Percentiles rank a stretch among this genome's conserved stretches.
These are phyloP conservation scores for Genyomyrus donnyi DNA, from an alignment of 2,113 vertebrate genomes.

Conservation along the genomic window DNA sequence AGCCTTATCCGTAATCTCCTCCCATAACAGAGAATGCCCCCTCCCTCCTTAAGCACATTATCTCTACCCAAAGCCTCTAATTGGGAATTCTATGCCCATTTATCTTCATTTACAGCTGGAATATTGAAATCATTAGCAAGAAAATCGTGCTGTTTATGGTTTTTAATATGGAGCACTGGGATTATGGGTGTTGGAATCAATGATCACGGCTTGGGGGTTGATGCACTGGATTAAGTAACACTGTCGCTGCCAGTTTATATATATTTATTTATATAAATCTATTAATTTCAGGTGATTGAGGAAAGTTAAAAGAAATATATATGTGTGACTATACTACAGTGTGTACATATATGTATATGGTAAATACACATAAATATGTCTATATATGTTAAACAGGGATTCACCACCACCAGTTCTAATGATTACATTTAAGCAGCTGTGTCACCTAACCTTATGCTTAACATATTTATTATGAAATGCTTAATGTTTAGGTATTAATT, in stretches of 20 bases:
- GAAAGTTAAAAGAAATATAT: neutral
- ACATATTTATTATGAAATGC: neutral
- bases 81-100: constrained; percentile 45
- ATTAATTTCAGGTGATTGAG: neutral
- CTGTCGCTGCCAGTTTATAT: constrained; percentile 27
- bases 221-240: constrained; percentile 33
- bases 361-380: neutral
- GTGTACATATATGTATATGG: neutral
- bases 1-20: neutral
- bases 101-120: constrained; percentile 47
- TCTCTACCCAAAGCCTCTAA: constrained; percentile 39
- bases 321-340: neutral
- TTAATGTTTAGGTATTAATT: neutral
- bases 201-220: constrained; percentile 37
- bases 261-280: constrained; percentile 27
- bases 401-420: neutral
- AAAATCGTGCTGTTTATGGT: constrained; percentile 43
- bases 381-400: neutral
- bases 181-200: constrained; percentile 15
- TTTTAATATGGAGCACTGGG: constrained; percentile 41
- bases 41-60: constrained; percentile 25
- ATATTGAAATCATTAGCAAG: constrained; percentile 19
- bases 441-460: neutral
- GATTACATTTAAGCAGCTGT: neutral
- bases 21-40: constrained; percentile 14